Conservation (phyloP, 2,113 vertebrate genomes). For the Pterocles gutturalis region DNA sequence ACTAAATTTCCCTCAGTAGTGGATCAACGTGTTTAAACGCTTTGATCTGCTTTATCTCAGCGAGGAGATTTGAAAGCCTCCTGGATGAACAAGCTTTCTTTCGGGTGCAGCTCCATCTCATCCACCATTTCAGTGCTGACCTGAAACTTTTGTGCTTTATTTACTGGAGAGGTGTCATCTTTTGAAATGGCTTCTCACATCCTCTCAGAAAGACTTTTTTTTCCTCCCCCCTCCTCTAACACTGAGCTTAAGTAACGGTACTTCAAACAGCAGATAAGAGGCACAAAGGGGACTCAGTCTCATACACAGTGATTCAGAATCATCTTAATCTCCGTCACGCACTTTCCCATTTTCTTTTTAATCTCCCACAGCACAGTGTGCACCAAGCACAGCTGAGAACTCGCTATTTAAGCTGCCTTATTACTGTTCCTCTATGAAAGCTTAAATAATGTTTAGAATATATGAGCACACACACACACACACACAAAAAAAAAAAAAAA, state of each 20-base stretch:
- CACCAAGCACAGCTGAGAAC: slow-evolving; percentile 17
- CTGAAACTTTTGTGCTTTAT: slow-evolving; percentile 53
- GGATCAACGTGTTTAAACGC: slow-evolving; percentile 72
- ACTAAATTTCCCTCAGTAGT: slow-evolving; percentile 68
- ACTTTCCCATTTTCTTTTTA: slow-evolving; percentile 44
- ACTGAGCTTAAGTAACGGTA: slow-evolving; percentile 27
- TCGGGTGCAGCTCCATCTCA: slow-evolving; percentile 27
- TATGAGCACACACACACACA: neutral
- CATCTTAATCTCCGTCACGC: slow-evolving; percentile 23
- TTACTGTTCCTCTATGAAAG: neutral
- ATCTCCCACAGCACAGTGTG: neutral
- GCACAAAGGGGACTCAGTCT: slow-evolving; percentile 37
- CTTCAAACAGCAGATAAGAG: slow-evolving; percentile 69
- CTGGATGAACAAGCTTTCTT: slow-evolving; percentile 53
- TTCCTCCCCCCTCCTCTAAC: neutral
- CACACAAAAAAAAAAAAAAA: too few relatives aligned
- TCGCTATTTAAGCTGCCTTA: slow-evolving; percentile 15
- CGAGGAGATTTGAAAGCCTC: slow-evolving; percentile 62
- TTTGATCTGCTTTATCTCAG: slow-evolving; percentile 77
- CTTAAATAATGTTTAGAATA: neutral
- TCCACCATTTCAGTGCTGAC: slow-evolving; percentile 54
- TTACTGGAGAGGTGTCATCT: slow-evolving; percentile 22
- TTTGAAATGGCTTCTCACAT: slow-evolving; percentile 61
- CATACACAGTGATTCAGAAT: neutral
- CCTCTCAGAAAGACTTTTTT: neutral